A percentile compares a stretch with the other conserved stretches of the same genome.
These are phyloP conservation scores for Trileptium ribeirensis DNA, from an alignment of 2,888 invertebrate species.

Conservation along the genomic window DNA sequence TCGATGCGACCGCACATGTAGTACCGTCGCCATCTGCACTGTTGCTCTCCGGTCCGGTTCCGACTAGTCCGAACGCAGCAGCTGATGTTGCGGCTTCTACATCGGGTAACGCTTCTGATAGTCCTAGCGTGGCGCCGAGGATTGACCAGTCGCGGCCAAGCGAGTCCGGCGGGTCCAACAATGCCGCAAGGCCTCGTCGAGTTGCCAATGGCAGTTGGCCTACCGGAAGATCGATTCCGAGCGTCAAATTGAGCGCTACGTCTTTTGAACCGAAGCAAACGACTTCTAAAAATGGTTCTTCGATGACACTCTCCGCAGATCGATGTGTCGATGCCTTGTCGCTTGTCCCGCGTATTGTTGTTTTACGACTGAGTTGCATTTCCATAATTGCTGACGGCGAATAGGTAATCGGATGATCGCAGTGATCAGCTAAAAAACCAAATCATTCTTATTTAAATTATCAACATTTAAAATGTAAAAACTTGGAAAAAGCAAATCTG, in stretches of 20 bases:
- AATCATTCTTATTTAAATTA: background rate
- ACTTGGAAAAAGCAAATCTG: too few species aligned
- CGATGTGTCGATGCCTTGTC: background rate
- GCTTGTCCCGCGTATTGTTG: background rate
- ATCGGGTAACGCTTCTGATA: conserved; percentile 58
- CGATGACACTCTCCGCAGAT: conserved; percentile 51
- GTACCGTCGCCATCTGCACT: too few species aligned
- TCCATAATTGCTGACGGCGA: conserved; percentile 52
- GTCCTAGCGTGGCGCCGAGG: conserved; percentile 57
- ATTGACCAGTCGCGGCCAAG: conserved; percentile 60
- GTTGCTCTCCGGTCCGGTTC: too few species aligned
- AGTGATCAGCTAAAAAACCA: conserved; percentile 27
- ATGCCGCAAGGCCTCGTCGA: conserved; percentile 55
- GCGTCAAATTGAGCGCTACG: conserved; percentile 53
- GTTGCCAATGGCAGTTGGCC: conserved; percentile 60
- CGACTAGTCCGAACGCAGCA: conserved; percentile 48
- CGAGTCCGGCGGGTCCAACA: conserved; percentile 57
- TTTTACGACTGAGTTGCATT: conserved; percentile 52
- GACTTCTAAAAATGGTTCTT: conserved; percentile 60
- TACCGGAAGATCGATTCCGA: conserved; percentile 61
- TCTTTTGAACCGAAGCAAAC: conserved; percentile 60
- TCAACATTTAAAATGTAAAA: too few species aligned
- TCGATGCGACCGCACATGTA: conserved; percentile 48
- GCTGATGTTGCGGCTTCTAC: conserved; percentile 54
- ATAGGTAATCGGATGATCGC: background rate